Conservation (phyloP, 2,888 invertebrate species). For the Drosophila conformis region DNA sequence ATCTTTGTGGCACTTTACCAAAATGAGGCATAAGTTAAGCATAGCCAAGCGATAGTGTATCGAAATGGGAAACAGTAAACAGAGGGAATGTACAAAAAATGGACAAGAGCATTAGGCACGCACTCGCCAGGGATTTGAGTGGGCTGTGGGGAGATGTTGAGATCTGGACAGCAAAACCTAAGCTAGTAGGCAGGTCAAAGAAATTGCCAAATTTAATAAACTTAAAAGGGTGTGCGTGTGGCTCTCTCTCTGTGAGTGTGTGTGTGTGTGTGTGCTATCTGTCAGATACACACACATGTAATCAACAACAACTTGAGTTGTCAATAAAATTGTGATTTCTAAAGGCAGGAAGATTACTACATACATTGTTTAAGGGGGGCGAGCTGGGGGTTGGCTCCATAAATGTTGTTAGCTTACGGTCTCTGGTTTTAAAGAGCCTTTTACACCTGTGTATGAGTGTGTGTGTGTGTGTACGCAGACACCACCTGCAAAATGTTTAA, state of each 20-base stretch:
- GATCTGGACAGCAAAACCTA: slow-evolving; percentile 39
- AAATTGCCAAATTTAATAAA: slow-evolving; percentile 82
- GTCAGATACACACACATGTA: slow-evolving; percentile 66
- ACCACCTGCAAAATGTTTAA: slow-evolving; percentile 49
- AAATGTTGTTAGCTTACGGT: slow-evolving; percentile 38
- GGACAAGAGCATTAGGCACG: slow-evolving; percentile 72
- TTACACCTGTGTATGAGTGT: slow-evolving; percentile 60
- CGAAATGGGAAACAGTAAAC: not conserved
- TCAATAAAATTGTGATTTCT: slow-evolving; percentile 82
- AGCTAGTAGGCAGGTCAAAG: slow-evolving; percentile 63
- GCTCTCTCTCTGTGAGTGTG: not conserved
- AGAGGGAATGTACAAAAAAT: slow-evolving; percentile 40
- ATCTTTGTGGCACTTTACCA: not conserved
- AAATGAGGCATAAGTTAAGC: not conserved
- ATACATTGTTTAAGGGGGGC: slow-evolving; percentile 44
- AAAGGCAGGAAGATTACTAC: slow-evolving; percentile 65
- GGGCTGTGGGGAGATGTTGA: slow-evolving; percentile 26
- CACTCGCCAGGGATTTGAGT: slow-evolving; percentile 71
- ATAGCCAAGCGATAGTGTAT: not conserved
- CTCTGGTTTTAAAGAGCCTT: slow-evolving; percentile 55
- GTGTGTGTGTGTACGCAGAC: not conserved
- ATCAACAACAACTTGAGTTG: slow-evolving; percentile 80
- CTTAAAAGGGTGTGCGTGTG: slow-evolving; percentile 75
- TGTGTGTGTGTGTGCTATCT: slow-evolving; percentile 43
- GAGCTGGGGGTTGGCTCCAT: slow-evolving; percentile 37